Evolutionary conservation across 2,797 vertebrate genomes (phyloP), one percentile per base, ranked within the genome.

Genomic region (Dryobates pubescens): DNA sequence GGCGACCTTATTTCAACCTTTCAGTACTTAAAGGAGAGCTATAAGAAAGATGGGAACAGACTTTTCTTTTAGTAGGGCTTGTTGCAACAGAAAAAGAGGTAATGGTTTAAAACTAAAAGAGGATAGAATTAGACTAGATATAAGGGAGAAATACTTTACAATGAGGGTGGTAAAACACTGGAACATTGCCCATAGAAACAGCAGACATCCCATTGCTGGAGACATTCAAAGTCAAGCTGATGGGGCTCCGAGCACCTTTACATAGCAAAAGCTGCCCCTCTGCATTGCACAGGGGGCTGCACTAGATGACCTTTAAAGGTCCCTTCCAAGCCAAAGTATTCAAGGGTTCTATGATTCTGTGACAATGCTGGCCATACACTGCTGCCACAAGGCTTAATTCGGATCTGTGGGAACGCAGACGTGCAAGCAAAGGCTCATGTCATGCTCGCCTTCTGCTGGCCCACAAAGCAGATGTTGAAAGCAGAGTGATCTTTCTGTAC

Each of bases 401-500:
- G 2, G 56, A 72, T 9, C 38, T 1, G 0, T 63, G 69, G 56
- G 27, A 83, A 49, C 29, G 64, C 3, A 10, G 0, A 8, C 32
- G 6, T 20, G 49, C 43, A 59, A 73, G 38, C 51, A 78, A 51
- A 75, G 27, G 13, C 86, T 88, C 56, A 6, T 13, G 27, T 12
- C 27, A 26, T 5, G 6, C 43, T 22, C 0, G 0, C 62, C 70
- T 67, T 70, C n/a, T 53, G 47, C 61, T 61, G 23, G 6, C n/a
- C 47, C 61, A 79, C 45, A 78, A 34, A 70, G 3, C n/a, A 43
- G 41, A 65, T 14, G 43, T 18, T 30, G 36, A 80, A 83, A 91
- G 59, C 36, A 67, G 54, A n/a, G 15, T 24, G 29, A 13, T 19
- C 88, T 22, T 64, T 32, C 34, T 32, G 6, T 24, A 17, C 47